Percentiles rank a stretch among this genome's conserved stretches.
These are phyloP conservation scores for Cephalopterus ornatus DNA, from an alignment of 2,113 vertebrate species.

Conservation along the genomic window DNA sequence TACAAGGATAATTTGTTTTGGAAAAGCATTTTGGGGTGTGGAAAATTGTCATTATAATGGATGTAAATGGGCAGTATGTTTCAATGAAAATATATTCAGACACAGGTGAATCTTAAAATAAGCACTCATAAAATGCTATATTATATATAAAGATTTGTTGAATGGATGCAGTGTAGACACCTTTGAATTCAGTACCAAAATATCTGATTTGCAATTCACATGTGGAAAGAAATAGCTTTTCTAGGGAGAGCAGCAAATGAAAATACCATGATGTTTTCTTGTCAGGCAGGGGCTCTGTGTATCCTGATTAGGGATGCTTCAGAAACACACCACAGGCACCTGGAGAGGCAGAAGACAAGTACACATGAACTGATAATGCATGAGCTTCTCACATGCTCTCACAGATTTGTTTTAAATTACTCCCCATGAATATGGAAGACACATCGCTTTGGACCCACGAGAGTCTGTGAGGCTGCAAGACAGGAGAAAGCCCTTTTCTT, in stretches of 20 bases:
- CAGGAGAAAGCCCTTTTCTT: neutral
- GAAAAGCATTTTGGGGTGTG: neutral
- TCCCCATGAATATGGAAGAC: neutral
- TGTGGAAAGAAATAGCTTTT: neutral
- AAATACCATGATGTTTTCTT: neutral
- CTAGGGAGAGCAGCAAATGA: neutral
- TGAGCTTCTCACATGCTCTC: neutral
- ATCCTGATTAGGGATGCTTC: neutral
- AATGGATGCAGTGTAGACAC: neutral
- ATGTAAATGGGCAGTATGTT: neutral
- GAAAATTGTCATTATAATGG: neutral
- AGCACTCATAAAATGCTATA: neutral
- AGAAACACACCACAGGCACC: neutral
- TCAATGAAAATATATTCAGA: neutral
- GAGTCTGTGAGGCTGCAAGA: neutral
- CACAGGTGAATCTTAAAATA: neutral
- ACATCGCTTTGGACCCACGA: neutral
- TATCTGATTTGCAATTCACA: neutral
- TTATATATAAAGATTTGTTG: neutral
- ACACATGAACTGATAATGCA: too few species aligned
- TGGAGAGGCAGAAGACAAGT: neutral
- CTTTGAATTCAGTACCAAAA: neutral
- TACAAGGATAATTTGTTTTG: neutral
- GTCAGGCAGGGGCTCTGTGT: fast-evolving
- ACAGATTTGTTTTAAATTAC: neutral